Conservation (phyloP, 2,797 vertebrate species). For the Babyrousa celebensis region DNA sequence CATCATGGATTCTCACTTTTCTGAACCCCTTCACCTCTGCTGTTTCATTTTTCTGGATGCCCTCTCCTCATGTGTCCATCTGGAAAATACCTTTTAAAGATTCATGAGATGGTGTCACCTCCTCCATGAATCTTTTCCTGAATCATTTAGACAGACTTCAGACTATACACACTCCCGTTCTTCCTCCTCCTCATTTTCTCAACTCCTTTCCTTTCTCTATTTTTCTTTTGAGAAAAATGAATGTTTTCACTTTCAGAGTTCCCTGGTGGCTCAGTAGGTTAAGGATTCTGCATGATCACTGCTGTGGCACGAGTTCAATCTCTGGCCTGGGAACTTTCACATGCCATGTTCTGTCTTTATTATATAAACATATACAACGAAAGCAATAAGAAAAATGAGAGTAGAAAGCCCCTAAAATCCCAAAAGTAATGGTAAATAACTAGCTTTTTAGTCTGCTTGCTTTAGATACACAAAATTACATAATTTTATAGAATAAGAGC, state of each 20-base stretch:
- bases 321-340: too few species aligned
- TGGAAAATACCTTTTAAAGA: not conserved
- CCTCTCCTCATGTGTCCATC: not conserved
- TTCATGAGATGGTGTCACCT: not conserved
- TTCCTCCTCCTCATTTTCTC: not conserved
- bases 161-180: not conserved
- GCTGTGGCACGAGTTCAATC: too few species aligned
- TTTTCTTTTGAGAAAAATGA: not conserved
- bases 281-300: too few species aligned
- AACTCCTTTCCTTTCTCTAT: not conserved
- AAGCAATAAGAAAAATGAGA: slow-evolving; percentile 21
- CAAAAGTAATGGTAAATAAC: not conserved
- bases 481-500: slow-evolving; percentile 22
- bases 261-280: too few species aligned
- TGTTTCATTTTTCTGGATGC: not conserved
- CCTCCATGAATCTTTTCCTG: not conserved
- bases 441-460: slow-evolving; percentile 30
- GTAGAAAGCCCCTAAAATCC: slow-evolving; percentile 21
- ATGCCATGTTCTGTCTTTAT: not conserved
- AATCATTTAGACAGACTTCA: not conserved
- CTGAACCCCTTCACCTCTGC: not conserved
- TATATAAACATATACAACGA: not conserved
- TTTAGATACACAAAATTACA: not conserved
- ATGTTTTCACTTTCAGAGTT: not conserved
- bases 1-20: not conserved